phyloP scores from a whole-genome alignment of 2,888 invertebrate genomes.

The Cataglyphis albicans region DNA sequence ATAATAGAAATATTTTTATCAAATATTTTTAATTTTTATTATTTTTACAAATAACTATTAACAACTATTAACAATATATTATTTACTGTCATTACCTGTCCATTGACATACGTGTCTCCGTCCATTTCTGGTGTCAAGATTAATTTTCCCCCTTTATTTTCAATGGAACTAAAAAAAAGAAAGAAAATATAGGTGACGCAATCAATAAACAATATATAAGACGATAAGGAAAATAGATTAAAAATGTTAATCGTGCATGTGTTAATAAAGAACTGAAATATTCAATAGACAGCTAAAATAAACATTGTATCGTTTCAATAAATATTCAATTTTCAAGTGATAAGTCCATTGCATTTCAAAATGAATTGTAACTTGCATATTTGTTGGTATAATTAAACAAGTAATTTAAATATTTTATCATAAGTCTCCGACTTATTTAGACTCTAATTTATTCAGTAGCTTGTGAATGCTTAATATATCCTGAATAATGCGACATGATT shows the following conservation, averaged over 20 bases:
- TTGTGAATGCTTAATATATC: conserved; percentile 1
- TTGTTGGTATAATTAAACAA: neutral
- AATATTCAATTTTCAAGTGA: conserved; percentile 8
- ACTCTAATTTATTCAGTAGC: conserved; percentile 23
- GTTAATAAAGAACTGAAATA: neutral
- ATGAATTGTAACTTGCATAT: neutral
- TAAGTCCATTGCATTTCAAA: conserved; percentile 1
- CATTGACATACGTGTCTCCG: conserved; percentile 88
- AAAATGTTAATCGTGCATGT: neutral
- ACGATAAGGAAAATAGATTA: neutral
- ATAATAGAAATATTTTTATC: conserved; percentile 1
- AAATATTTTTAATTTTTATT: neutral
- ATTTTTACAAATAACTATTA: neutral
- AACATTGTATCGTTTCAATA: neutral
- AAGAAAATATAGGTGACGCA: conserved; percentile 1
- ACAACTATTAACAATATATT: conserved; percentile 15
- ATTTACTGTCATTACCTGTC: conserved; percentile 81
- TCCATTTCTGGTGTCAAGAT: conserved; percentile 86
- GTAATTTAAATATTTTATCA: conserved; percentile 5
- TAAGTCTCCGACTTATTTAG: neutral
- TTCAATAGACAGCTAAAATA: conserved; percentile 6
- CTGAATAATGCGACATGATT: neutral
- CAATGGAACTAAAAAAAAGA: conserved; percentile 85
- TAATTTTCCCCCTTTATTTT: conserved; percentile 86
- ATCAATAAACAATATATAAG: neutral